Evolutionary conservation across 2,113 vertebrate genomes (phyloP), one percentile per base, ranked within the genome.

Genomic region (Nestor notabilis): DNA sequence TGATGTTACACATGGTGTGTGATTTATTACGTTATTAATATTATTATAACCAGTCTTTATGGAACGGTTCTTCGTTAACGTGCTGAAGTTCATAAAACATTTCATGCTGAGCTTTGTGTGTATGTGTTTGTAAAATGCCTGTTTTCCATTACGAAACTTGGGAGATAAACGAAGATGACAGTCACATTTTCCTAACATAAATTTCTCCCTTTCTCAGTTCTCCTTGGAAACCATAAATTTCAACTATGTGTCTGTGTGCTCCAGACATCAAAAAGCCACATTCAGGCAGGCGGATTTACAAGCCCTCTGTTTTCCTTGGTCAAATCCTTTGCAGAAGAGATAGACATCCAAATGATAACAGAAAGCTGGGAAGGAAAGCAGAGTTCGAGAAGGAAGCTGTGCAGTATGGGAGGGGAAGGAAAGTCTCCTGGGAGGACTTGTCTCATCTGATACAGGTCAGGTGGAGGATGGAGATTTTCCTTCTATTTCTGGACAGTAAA

Each of bases 141-240:
- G 97, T 69, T 98, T 97, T 93, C 97, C 96, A 91, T 98, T 97
- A 96, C 43, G 12, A 50, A 89, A 55, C 44, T 5, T 5, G 17
- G 83, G 86, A 95, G 80, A 77, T 85, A 93, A 94, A 76, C 5
- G 41, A 83, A 81, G 91, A 93, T 47, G 97, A 97, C 92, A 84
- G 64, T 97, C 97, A 97, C 90, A 85, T 97, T 95, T 97, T 96
- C 97, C 83, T 66, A 92, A 46, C 65, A 41, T 89, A 63, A 90
- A 94, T 96, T 80, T 53, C 84, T 55, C 50, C 78, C 81, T 84
- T 35, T 83, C 75, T 53, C 71, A 11, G 12, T 61, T 72, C 84
- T 92, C 81, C 76, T 76, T 89, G 84, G 83, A 92, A 89, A 12
- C 68, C 63, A 55, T 89, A 47, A 77, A 89, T 95, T 25, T 65